These are phyloP conservation scores for Tetrax tetrax DNA, from an alignment of 2,113 vertebrate genomes.

Conservation along the genomic window DNA sequence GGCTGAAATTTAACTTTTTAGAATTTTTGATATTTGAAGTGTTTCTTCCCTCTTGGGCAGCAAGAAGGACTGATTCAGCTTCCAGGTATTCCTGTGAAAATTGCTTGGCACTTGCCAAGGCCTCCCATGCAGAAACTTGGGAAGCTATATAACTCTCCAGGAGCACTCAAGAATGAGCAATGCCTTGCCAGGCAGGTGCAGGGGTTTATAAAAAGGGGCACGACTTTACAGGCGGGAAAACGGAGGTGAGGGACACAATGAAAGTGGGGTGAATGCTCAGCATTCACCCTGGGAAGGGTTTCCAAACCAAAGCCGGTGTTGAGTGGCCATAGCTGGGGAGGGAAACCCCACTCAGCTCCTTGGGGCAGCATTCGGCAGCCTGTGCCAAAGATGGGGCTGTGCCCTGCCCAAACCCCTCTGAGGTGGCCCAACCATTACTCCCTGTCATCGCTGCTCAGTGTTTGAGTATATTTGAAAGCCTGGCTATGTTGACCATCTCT, in stretches of 20 bases:
- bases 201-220: neutral
- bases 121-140: neutral
- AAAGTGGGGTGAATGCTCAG: neutral
- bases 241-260: neutral
- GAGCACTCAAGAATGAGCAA: neutral
- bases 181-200: accelerated
- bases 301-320: neutral
- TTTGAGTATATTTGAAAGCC: neutral
- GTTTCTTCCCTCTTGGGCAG: neutral
- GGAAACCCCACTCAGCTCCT: accelerated
- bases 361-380: accelerated
- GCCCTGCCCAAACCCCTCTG: neutral
- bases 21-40: neutral
- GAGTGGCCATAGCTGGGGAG: too few relatives aligned
- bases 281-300: neutral
- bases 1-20: neutral
- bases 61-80: neutral
- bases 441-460: neutral
- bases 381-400: neutral
- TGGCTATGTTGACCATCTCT: neutral
- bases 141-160: neutral
- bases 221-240: neutral
- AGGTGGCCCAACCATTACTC: neutral
- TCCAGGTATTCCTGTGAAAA: neutral
- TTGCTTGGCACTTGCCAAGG: neutral